These are phyloP conservation scores for Platysteira castanea DNA, from an alignment of 2,113 vertebrate genomes.

Conservation along the genomic window DNA sequence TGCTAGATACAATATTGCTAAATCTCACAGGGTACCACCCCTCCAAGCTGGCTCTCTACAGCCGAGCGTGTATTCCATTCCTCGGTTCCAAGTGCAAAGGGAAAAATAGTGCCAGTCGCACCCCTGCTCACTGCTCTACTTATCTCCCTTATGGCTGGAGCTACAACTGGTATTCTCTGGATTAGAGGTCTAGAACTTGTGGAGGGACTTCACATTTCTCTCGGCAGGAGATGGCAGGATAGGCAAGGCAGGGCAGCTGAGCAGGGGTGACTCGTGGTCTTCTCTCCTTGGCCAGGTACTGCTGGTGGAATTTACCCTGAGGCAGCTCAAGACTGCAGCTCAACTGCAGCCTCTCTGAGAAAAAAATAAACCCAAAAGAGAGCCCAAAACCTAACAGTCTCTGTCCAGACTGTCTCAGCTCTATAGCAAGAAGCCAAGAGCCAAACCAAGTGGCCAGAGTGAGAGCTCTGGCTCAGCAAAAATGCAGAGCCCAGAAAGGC, in stretches of 20 bases:
- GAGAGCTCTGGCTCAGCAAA: background rate
- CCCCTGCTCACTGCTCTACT: background rate
- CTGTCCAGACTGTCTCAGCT: background rate
- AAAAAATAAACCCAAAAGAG: background rate
- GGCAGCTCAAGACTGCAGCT: background rate
- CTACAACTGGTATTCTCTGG: background rate
- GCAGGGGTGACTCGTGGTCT: too few relatives aligned
- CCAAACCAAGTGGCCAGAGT: fast-evolving
- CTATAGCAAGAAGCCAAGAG: background rate
- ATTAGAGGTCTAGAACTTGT: background rate
- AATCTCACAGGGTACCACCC: background rate
- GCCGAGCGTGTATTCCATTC: fast-evolving
- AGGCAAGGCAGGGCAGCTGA: background rate
- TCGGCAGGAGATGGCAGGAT: background rate
- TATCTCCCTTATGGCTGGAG: background rate
- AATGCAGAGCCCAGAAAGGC: background rate
- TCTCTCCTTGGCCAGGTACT: background rate
- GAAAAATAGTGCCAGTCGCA: background rate
- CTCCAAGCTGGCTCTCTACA: fast-evolving
- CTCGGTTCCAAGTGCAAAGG: background rate
- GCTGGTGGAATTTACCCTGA: background rate
- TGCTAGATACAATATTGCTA: background rate
- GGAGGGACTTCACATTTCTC: background rate
- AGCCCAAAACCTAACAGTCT: background rate
- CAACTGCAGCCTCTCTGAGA: background rate